Evolutionary conservation across 2,113 vertebrate genomes (phyloP), one percentile per base, ranked within the genome.

Genomic region (Poeciliopsis prolifica): DNA sequence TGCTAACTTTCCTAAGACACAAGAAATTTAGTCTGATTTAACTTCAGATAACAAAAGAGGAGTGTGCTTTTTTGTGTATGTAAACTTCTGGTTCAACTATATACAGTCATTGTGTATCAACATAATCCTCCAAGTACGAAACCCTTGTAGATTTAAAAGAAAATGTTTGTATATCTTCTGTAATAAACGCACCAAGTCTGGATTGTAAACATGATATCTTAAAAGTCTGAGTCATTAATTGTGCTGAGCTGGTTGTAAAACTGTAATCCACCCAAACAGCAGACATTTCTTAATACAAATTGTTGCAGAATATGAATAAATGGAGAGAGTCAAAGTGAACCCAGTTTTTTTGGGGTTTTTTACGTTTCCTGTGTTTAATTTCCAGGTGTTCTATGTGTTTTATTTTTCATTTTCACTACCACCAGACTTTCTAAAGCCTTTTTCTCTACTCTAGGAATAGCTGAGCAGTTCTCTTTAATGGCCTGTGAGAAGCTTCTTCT

Each of bases 351-450:
- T 4, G 15, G 13, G 29, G 13, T 13, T 40, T 40, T 40, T 40
- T 13, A 54, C 5, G 8, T 54, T 19, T 54, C 15, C 48, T 2
- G 15, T 8, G 4, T 54, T 54, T 19, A 54, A 54, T 54, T 19
- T 54, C 24, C 48, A 54, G 5, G 2, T 19, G 19, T 19, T 19
- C 22, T 5, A 54, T 22, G 17, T 22, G 22, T 54, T 54, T 54
- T 19, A 22, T 19, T 54, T 44, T 82, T 87, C 82, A 86, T 83
- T 84, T 85, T 74, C 54, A 29, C 82, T 42, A 66, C 68, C 80
- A 60, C 51, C 58, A 73, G 85, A 70, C 70, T 77, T 75, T 75
- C 58, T 37, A 58, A 75, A 86, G 80, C 71, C 71, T 70, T 80
- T 28, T 69, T 72, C 80, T 11, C n/a, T 61, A 84, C 73, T 84